phyloP scores from a whole-genome alignment of 2,797 vertebrate species.

The Enteromius paludinosus region DNA sequence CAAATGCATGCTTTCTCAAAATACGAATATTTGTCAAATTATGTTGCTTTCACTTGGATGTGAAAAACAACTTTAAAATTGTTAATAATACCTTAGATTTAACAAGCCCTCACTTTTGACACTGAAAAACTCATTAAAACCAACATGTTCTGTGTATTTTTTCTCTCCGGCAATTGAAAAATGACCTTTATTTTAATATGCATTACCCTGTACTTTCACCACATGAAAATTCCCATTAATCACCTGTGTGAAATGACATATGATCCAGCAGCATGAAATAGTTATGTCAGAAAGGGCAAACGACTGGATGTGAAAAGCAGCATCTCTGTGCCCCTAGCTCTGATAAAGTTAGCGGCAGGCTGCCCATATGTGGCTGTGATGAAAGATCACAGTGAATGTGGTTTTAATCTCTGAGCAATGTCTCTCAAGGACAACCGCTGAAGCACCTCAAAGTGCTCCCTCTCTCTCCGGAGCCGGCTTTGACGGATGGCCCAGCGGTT shows the following conservation, averaged over 20 bases:
- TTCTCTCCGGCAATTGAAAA: background rate
- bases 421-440: slow-evolving; percentile 75
- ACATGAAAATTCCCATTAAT: slow-evolving; percentile 33
- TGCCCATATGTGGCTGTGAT: slow-evolving; percentile 63
- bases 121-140: slow-evolving; percentile 1
- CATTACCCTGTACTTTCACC: slow-evolving; percentile 2
- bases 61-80: background rate
- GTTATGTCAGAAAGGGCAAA: slow-evolving; percentile 30
- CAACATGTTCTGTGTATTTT: background rate
- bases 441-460: slow-evolving; percentile 59
- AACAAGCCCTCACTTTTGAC: background rate
- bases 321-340: slow-evolving; percentile 34
- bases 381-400: slow-evolving; percentile 64
- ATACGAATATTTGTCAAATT: background rate
- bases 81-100: background rate
- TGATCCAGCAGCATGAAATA: slow-evolving; percentile 36
- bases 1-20: background rate
- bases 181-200: slow-evolving; percentile 38
- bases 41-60: background rate
- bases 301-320: slow-evolving; percentile 5
- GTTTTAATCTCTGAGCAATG: slow-evolving; percentile 69
- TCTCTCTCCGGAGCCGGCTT: slow-evolving; percentile 66
- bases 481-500: slow-evolving; percentile 77
- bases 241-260: slow-evolving; percentile 33
- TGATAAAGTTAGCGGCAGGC: slow-evolving; percentile 65